These are phyloP conservation scores for Catamblyrhynchus diadema DNA, from an alignment of 2,797 vertebrate species.

Conservation along the genomic window DNA sequence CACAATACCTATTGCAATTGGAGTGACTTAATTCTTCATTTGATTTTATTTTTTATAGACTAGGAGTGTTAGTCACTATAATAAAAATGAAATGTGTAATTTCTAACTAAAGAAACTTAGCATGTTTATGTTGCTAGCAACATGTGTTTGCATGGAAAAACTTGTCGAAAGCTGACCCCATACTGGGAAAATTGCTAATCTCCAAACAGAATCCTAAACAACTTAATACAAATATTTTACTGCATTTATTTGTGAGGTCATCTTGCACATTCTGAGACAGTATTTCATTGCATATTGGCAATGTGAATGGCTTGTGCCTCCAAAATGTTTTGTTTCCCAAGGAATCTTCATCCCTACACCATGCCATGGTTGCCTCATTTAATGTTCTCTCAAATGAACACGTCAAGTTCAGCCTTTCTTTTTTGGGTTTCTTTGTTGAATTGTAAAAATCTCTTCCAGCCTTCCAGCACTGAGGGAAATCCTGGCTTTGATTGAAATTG, in stretches of 20 bases:
- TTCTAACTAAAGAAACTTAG: background rate
- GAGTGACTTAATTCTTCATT: background rate
- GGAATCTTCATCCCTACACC: background rate
- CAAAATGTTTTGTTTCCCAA: background rate
- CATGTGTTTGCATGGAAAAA: background rate
- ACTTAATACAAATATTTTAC: background rate
- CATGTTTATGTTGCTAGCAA: constrained; percentile 6
- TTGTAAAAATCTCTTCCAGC: background rate
- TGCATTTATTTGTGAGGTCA: background rate
- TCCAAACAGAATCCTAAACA: constrained; percentile 2
- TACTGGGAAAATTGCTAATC: background rate
- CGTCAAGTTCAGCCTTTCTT: rapidly evolving
- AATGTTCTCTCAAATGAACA: background rate
- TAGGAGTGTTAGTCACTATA: background rate
- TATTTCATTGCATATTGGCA: background rate
- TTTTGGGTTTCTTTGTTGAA: background rate
- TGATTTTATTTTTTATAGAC: background rate
- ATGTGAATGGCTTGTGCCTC: background rate
- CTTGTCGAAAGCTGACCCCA: background rate
- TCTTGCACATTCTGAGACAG: background rate
- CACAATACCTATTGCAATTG: background rate
- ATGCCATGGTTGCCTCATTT: background rate
- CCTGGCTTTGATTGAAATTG: background rate
- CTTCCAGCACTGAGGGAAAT: background rate
- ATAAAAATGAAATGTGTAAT: constrained; percentile 18